Evolutionary conservation across 2,113 vertebrate species (phyloP).

Genomic region (Corvus hawaiiensis): DNA sequence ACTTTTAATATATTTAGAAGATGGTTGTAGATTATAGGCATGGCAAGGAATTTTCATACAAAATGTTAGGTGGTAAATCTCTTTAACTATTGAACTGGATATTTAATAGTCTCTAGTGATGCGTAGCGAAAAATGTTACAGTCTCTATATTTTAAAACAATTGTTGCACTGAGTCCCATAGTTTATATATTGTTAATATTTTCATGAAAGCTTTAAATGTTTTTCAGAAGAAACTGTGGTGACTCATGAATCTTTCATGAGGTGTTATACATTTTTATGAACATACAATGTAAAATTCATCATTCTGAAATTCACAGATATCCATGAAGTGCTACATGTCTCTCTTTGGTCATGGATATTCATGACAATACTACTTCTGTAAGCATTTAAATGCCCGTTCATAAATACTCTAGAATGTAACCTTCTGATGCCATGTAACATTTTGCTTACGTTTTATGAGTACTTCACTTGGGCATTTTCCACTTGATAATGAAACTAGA

Average conservation of each 20-base stretch:
- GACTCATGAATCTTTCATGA: constrained; percentile 12
- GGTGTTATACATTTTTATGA: constrained; percentile 27
- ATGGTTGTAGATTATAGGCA: background rate
- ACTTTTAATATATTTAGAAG: background rate
- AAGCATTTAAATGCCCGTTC: background rate
- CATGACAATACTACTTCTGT: background rate
- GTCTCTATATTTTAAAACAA: constrained; percentile 44
- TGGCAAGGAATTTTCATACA: background rate
- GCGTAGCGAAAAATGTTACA: background rate
- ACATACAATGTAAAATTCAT: constrained; percentile 39
- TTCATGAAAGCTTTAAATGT: constrained; percentile 52
- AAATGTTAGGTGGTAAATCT: background rate
- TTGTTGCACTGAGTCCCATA: background rate
- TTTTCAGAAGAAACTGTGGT: constrained; percentile 31
- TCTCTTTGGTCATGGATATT: constrained; percentile 39
- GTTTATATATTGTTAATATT: constrained; percentile 60
- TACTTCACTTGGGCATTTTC: constrained; percentile 15
- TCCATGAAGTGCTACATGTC: background rate
- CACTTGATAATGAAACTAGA: constrained; percentile 29
- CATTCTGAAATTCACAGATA: constrained; percentile 23
- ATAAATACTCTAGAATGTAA: constrained; percentile 31
- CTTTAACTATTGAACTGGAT: background rate
- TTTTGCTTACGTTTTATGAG: constrained; percentile 3
- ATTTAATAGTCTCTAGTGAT: constrained; percentile 1
- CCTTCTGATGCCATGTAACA: background rate